Evolutionary conservation across 2,888 invertebrate genomes (phyloP), one percentile per base, ranked within the genome.

Genomic region (Eurytoma adleriae): DNA sequence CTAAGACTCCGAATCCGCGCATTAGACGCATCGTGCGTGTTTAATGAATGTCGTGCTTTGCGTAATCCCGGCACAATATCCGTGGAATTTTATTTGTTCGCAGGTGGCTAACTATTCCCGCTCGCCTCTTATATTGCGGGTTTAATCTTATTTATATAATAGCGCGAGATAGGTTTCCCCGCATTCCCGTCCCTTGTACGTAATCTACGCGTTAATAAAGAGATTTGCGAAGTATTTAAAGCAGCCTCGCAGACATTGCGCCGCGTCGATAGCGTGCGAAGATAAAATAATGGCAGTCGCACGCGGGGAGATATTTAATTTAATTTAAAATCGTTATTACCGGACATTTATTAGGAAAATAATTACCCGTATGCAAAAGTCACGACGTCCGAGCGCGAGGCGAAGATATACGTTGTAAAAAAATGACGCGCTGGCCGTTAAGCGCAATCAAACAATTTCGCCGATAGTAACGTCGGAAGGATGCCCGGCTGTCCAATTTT

Each of bases 1-100:
- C n/a, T n/a, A 40, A 40, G 7, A 40, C 40, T 40, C 40, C 40
- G 5, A 40, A 40, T 40, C 40, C 40, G 5, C 40, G 40, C 7
- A 40, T 40, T 40, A 40, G 40, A 40, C 2, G 40, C 40, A 40
- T 40, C 40, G 7, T 7, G 40, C 3, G 4, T 40, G 7, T 40
- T 40, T 7, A 40, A 40, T 5, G 40, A 40, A 40, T 40, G 40
- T 40, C 40, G 40, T 40, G 40, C 3, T 40, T 40, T 54, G 48
- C 57, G 40, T 61, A 74, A 72, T 74, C 74, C 61, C 57, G 62
- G 50, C 50, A 57, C 57, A 68, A 68, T 69, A 40, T 40, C 59
- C 18, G 7, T 4, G 14, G 48, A 30, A 71, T 18, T 77, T 40
- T 62, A 12, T 24, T 16, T n/a, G 27, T 68, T 7, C 50, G 50